Evolutionary conservation across 2,797 vertebrate species (phyloP).

Genomic region (Bryconaethiops microstoma): DNA sequence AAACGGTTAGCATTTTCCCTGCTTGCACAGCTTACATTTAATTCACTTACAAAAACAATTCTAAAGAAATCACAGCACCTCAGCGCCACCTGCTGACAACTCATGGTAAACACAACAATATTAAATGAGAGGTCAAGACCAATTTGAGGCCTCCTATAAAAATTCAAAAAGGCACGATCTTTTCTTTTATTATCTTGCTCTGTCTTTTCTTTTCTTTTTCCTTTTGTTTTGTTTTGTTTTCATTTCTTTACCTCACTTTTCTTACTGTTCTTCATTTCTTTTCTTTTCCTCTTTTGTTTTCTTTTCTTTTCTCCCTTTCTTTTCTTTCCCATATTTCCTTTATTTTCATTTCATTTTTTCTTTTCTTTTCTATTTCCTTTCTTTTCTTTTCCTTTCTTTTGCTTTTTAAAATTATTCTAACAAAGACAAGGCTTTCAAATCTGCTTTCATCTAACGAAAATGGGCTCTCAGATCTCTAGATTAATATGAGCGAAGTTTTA

Average conservation of each 20-base stretch:
- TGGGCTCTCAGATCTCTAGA: background rate
- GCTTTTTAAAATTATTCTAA: background rate
- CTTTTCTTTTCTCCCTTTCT: too few species aligned
- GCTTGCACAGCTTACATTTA: background rate
- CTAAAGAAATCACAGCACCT: background rate
- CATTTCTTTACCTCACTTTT: too few species aligned
- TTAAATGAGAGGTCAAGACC: background rate
- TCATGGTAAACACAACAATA: background rate
- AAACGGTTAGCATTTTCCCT: background rate
- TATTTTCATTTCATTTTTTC: too few species aligned
- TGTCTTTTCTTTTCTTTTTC: too few species aligned
- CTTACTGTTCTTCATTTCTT: too few species aligned
- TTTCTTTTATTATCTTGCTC: too few species aligned
- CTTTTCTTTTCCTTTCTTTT: too few species aligned
- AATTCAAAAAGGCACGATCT: background rate
- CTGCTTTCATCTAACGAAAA: too few species aligned
- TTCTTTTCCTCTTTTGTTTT: too few species aligned
- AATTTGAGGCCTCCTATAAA: background rate
- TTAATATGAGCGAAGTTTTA: background rate
- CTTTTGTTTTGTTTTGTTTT: too few species aligned
- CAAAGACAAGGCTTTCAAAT: background rate
- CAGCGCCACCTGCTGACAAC: constrained; percentile 3
- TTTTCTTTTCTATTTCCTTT: too few species aligned
- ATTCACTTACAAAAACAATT: background rate
- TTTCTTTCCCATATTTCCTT: too few species aligned